Evolutionary conservation across 2,888 invertebrate genomes (phyloP).

Genomic region (Lasioglossum pauxillum): DNA sequence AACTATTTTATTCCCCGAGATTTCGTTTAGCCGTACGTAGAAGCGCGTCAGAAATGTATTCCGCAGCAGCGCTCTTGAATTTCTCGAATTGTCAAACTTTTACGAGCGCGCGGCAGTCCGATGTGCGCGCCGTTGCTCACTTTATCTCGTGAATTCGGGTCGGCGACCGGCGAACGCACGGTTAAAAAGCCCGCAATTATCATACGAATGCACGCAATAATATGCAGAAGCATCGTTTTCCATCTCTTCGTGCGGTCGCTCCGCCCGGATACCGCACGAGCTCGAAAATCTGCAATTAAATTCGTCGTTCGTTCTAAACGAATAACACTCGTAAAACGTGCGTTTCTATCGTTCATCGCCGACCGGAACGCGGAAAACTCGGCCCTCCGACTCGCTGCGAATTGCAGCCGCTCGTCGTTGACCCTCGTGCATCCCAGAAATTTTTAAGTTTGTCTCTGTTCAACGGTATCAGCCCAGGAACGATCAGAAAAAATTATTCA

Average conservation of each 20-base stretch:
- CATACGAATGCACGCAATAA: slow-evolving; percentile 49
- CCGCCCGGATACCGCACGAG: slow-evolving; percentile 6
- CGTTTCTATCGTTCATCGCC: slow-evolving; percentile 2
- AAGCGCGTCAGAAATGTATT: slow-evolving; percentile 40
- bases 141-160: slow-evolving; percentile 45
- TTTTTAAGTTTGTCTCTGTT: neutral
- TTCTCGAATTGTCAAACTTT: slow-evolving; percentile 62
- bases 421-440: neutral
- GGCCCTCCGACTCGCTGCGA: neutral
- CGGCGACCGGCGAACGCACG: neutral
- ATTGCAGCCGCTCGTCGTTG: neutral
- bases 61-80: slow-evolving; percentile 35
- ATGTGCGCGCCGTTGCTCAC: slow-evolving; percentile 16
- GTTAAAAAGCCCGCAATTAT: slow-evolving; percentile 52
- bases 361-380: slow-evolving; percentile 17
- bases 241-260: slow-evolving; percentile 28
- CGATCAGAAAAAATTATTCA: neutral
- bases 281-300: neutral
- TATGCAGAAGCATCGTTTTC: slow-evolving; percentile 37
- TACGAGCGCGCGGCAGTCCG: slow-evolving; percentile 29
- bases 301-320: neutral
- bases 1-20: slow-evolving; percentile 51
- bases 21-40: slow-evolving; percentile 38
- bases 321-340: slow-evolving; percentile 13
- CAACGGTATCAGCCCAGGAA: neutral